phyloP scores from a whole-genome alignment of 2,888 invertebrate species.

The Spialia ferax region DNA sequence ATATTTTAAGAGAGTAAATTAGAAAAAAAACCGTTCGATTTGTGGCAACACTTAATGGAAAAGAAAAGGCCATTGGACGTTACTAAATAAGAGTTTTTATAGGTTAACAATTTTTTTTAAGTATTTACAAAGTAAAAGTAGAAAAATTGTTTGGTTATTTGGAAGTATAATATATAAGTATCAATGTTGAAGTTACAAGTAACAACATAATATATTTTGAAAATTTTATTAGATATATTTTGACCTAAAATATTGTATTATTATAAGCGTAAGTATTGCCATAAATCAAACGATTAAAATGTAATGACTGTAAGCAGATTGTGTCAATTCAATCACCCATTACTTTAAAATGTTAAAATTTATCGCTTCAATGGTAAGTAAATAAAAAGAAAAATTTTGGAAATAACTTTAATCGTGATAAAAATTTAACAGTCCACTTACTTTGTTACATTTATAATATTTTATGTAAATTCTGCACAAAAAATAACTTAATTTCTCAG shows the following conservation, averaged over 20 bases:
- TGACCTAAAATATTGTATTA: too few species aligned
- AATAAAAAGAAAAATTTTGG: conserved; percentile 69
- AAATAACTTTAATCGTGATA: conserved; percentile 77
- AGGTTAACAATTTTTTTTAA: too few species aligned
- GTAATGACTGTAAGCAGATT: conserved; percentile 74
- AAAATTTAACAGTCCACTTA: conserved; percentile 83
- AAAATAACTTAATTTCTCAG: conserved; percentile 4
- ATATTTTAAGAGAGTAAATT: not conserved
- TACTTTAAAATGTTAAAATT: conserved; percentile 44
- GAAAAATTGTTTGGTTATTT: too few species aligned
- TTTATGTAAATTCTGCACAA: conserved; percentile 50
- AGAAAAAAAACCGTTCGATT: not conserved
- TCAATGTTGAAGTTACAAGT: too few species aligned
- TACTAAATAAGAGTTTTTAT: too few species aligned
- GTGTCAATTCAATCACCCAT: conserved; percentile 79
- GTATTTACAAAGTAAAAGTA: too few species aligned
- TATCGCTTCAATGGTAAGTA: conserved; percentile 45
- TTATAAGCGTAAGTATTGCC: conserved; percentile 46
- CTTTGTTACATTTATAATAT: conserved; percentile 55
- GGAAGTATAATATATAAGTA: too few species aligned
- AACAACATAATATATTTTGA: too few species aligned
- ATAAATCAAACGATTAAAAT: conserved; percentile 47
- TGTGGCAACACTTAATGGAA: conserved; percentile 9
- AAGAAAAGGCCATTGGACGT: not conserved
- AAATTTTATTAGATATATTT: too few species aligned